A percentile compares a stretch with the other conserved stretches of the same genome.
phyloP scores from a whole-genome alignment of 2,797 vertebrate genomes.

The Argyrosomus regius region DNA sequence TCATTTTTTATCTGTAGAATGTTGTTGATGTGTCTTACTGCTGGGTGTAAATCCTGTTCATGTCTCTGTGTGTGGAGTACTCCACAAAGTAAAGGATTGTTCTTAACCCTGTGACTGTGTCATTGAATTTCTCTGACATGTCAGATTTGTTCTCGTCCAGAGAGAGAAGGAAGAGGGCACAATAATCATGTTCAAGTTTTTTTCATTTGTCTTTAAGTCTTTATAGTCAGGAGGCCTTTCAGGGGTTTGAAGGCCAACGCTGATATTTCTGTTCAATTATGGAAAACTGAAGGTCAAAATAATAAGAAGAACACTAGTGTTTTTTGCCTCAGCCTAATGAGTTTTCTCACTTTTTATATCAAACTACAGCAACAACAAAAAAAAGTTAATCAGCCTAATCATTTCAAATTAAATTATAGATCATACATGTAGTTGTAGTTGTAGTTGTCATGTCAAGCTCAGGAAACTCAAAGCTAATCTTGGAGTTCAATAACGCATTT shows the following conservation, averaged over 20 bases:
- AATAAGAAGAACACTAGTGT: neutral
- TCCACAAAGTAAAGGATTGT: constrained; percentile 77
- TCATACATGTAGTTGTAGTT: no score
- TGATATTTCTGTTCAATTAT: neutral
- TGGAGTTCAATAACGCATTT: no score
- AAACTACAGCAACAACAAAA: neutral
- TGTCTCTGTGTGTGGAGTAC: constrained; percentile 54
- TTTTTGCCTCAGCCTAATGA: neutral
- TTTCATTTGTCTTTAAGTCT: neutral
- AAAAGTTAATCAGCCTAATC: neutral
- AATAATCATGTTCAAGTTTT: neutral
- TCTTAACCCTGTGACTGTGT: constrained; percentile 53
- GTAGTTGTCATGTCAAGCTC: neutral
- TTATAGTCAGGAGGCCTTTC: neutral
- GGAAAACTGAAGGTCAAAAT: neutral
- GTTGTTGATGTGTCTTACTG: constrained; percentile 63
- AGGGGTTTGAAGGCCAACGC: neutral
- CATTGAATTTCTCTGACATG: constrained; percentile 17
- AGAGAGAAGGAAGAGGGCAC: neutral
- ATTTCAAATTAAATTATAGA: no score
- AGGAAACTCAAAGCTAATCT: neutral
- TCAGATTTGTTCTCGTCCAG: neutral
- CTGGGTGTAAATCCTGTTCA: constrained; percentile 67
- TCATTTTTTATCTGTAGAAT: constrained; percentile 46
- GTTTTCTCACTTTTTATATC: neutral